Base-by-base conservation (phyloP, 2,797 vertebrate species). In the Amniataba percoides region DNA sequence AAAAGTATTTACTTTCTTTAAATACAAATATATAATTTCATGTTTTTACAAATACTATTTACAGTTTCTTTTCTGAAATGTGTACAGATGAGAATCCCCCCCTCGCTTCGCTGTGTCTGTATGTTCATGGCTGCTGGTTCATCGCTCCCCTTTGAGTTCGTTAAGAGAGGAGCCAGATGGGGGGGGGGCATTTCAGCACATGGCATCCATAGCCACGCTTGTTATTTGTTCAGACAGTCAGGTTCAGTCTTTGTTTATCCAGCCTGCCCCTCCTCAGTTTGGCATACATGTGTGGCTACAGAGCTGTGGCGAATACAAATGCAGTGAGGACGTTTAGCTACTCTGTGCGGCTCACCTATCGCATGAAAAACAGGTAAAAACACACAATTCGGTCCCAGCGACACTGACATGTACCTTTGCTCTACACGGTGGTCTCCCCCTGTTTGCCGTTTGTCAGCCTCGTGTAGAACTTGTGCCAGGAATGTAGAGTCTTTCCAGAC, bases 401-500 rank as follows among this genome's bases (percentile, higher is more conserved):
- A 78, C 49, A 61, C 57, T 63, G 5, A 23, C 19, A 0, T 31
- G 61, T 71, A 57, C 53, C 46, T 74, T 39, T 45, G 1, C 9
- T 74, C 87, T 93, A 99, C 93, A 99, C 98, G 0, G 97, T 97
- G 69, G 97, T 99, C 93, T 99, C 97, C 11, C 97, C 97, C 0
- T 98, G 97, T 89, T 96, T 96, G 86, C 97, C 95, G 86, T 96
- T 97, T 74, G 97, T 97, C 82, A 99, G 96, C 21, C 97, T 94
- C 0, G 96, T 96, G 92, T 99, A 99, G 92, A 99, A 99, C 91
- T 97, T 99, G 52, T 96, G 96, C 98, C 98, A 99, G 3, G 98
- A 99, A 45, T 99, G 97, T 79, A 99, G 94, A n/a, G 98, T 99
- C 94, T 99, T 99, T 45, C 98, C 97, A 0, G 98, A 99, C 98